Evolutionary conservation across 2,797 vertebrate genomes (phyloP), one percentile per base, ranked within the genome.

Genomic region (Cossypha polioptera): DNA sequence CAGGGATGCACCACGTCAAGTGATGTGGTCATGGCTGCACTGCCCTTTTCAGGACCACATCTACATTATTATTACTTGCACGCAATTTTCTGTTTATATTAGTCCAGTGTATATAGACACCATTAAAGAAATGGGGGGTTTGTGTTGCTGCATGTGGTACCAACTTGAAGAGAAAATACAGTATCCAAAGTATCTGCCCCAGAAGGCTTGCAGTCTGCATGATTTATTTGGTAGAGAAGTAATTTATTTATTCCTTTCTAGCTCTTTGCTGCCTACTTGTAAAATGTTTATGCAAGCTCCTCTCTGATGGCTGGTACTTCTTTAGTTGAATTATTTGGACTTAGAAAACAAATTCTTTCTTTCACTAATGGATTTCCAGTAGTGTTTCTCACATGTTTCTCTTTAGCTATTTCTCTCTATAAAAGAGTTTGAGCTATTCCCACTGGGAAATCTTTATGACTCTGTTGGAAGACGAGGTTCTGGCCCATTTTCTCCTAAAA

Each of bases 1-100:
- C 38, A 42, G 1, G 0, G 4, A n/a, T 31, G 13, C 29, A 16
- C 0, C 0, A 2, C 1, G 2, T 36, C 58, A 66, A 31, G 24
- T n/a, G 71, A 54, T 28, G 28, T 2, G 0, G 26, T 45, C 36
- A 8, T 36, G n/a, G 33, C 24, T 85, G 50, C 16, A 24, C 2
- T 3, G 28, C 19, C 48, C 12, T 54, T 82, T 61, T 36, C 26
- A 62, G 28, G 36, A 47, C 57, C 13, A 1, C 3, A 0, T 40
- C 53, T 80, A 16, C 45, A 15, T 86, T 50, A 36, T 16, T 38
- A 26, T 38, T 40, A 14, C 62, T 59, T 74, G 47, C 24, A 43
- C 17, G 6, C 31, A 43, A 16, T 79, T 65, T 91, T 74, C 33
- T 71, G 20, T 86, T 82, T 51, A 33, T 73, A 51, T 45, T 86